A percentile compares a stretch with the other conserved stretches of the same genome.
phyloP scores from a whole-genome alignment of 1,140 invertebrate species.

The Drosophila pachea region DNA sequence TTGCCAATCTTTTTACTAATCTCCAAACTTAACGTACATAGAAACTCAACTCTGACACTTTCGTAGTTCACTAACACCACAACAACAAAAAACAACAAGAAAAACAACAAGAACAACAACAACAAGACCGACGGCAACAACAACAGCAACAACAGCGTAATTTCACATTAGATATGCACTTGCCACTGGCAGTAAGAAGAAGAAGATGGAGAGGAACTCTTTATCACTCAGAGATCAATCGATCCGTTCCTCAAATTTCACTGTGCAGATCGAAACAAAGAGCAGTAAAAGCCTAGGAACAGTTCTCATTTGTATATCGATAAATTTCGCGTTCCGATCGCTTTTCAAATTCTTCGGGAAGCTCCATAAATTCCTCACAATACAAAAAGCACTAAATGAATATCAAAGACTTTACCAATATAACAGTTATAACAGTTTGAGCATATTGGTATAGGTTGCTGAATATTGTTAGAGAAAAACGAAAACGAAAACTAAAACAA shows the following conservation, averaged over 20 bases:
- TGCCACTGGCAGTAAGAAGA: conserved; percentile 14
- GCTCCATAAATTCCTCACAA: conserved; percentile 78
- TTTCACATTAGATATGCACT: conserved; percentile 47
- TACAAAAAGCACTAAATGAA: conserved; percentile 79
- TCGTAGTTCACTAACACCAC: conserved; percentile 33
- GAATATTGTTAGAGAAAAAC: conserved; percentile 64
- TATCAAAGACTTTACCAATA: conserved; percentile 76
- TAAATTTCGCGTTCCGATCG: conserved; percentile 49
- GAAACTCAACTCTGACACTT: conserved; percentile 52
- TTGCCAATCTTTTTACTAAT: conserved; percentile 56
- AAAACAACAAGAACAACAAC: conserved; percentile 5
- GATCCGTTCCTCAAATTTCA: conserved; percentile 29
- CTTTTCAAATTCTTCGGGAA: conserved; percentile 9
- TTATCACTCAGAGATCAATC: neutral
- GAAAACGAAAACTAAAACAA: conserved; percentile 13
- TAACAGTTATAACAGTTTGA: conserved; percentile 36
- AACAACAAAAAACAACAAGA: conserved; percentile 19
- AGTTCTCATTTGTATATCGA: conserved; percentile 26
- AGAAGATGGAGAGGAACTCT: neutral
- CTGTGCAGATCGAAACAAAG: conserved; percentile 31
- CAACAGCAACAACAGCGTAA: conserved; percentile 8
- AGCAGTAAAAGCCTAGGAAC: conserved; percentile 13
- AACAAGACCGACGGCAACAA: conserved; percentile 6
- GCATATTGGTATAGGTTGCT: conserved; percentile 74
- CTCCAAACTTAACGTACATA: conserved; percentile 38